These are phyloP conservation scores for Gadus macrocephalus DNA, from an alignment of 2,113 vertebrate genomes.

Conservation along the genomic window DNA sequence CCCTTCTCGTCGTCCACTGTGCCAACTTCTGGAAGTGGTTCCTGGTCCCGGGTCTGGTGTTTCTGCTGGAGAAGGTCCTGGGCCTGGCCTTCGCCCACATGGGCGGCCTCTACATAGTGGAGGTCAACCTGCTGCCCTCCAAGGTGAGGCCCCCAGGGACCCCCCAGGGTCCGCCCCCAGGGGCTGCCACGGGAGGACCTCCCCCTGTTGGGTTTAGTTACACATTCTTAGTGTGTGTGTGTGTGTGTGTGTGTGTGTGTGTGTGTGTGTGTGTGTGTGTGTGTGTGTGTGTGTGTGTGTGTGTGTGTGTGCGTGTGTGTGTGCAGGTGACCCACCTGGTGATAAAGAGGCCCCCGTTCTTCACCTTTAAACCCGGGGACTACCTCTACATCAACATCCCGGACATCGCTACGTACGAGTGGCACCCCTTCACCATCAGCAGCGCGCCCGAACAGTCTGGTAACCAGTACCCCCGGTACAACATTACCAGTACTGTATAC, in stretches of 20 bases:
- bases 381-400: conserved; percentile 90
- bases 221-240: no score
- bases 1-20: conserved; percentile 81
- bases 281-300: no score
- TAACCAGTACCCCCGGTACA: conserved; percentile 32
- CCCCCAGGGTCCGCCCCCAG: no score
- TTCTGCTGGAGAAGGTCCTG: conserved; percentile 79
- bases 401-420: conserved; percentile 81
- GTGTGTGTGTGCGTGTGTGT: not conserved
- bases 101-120: conserved; percentile 73
- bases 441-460: conserved; percentile 87
- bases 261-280: no score
- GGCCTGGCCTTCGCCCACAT: conserved; percentile 70
- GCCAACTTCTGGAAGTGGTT: conserved; percentile 96
- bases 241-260: no score
- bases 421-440: conserved; percentile 95
- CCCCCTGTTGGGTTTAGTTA: not conserved
- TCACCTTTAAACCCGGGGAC: conserved; percentile 86
- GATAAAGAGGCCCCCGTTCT: conserved; percentile 77
- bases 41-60: conserved; percentile 74
- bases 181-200: no score
- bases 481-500: not conserved
- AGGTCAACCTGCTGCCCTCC: conserved; percentile 84
- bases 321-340: conserved; percentile 88
- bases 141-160: conserved; percentile 67